These are phyloP conservation scores for Acanthacorydalis orientalis DNA, from an alignment of 2,888 invertebrate genomes.

Conservation along the genomic window DNA sequence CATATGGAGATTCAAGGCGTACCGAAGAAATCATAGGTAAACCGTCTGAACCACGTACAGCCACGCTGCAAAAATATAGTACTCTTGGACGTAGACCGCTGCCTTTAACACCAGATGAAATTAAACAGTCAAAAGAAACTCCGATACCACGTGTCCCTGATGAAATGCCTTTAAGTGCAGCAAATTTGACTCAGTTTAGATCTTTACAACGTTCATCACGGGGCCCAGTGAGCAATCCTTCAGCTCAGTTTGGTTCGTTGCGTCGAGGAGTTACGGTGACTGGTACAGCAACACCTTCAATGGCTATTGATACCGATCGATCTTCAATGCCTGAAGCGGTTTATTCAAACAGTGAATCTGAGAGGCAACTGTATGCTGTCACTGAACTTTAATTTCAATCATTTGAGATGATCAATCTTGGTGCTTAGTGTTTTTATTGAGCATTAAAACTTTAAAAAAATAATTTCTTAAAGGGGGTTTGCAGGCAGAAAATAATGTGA, in stretches of 20 bases:
- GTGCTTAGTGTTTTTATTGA: too few species aligned
- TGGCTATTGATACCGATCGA: constrained; percentile 21
- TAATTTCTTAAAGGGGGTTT: too few species aligned
- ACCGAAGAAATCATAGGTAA: not conserved
- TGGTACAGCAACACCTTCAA: constrained; percentile 24
- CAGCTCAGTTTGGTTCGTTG: constrained; percentile 28
- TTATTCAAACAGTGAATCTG: constrained; percentile 23
- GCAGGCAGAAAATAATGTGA: too few species aligned
- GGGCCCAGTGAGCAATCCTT: constrained; percentile 11
- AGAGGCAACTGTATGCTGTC: constrained; percentile 48
- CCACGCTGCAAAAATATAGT: constrained; percentile 28
- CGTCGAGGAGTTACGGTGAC: constrained; percentile 27
- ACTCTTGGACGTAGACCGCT: constrained; percentile 25
- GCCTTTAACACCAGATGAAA: constrained; percentile 27
- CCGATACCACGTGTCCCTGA: constrained; percentile 23
- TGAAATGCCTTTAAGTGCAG: constrained; percentile 17
- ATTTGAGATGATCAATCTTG: too few species aligned
- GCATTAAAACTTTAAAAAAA: too few species aligned
- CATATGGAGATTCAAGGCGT: not conserved
- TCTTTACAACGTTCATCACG: constrained; percentile 26
- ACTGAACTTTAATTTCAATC: constrained; percentile 39
- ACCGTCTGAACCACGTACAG: constrained; percentile 16
- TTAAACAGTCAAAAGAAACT: constrained; percentile 24
- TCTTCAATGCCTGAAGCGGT: not conserved
- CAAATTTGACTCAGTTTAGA: constrained; percentile 33